Conservation (phyloP, 2,888 invertebrate genomes). For the Hypselothyrea guttata region DNA sequence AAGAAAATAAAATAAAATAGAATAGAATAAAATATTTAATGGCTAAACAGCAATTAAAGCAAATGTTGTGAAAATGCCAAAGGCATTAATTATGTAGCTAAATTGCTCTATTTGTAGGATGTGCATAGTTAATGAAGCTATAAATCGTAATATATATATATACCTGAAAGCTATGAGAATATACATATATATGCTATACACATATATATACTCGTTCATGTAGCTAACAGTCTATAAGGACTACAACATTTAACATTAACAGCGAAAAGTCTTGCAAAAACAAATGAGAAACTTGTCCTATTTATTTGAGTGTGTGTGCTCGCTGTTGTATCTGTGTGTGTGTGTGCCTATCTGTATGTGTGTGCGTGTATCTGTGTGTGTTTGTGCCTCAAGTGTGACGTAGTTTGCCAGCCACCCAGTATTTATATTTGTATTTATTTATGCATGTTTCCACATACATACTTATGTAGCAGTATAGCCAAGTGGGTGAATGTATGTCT, state of each 20-base stretch:
- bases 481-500: neutral
- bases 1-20: too few relatives aligned
- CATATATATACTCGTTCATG: too few relatives aligned
- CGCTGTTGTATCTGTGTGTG: slow-evolving; percentile 12
- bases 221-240: too few relatives aligned
- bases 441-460: neutral
- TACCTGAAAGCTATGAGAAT: too few relatives aligned
- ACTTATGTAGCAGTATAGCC: slow-evolving; percentile 9
- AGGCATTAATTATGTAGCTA: too few relatives aligned
- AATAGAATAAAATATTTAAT: too few relatives aligned
- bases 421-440: slow-evolving; percentile 10
- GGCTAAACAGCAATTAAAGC: too few relatives aligned
- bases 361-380: slow-evolving; percentile 26
- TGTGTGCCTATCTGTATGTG: slow-evolving; percentile 57
- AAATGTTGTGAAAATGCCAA: too few relatives aligned
- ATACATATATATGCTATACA: too few relatives aligned
- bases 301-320: slow-evolving; percentile 39
- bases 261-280: slow-evolving; percentile 27
- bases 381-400: slow-evolving; percentile 49
- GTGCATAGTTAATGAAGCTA: too few relatives aligned
- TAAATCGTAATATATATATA: too few relatives aligned
- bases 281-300: slow-evolving; percentile 55
- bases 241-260: slow-evolving; percentile 6
- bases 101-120: too few relatives aligned
- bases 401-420: slow-evolving; percentile 42